A percentile compares a stretch with the other conserved stretches of the same genome.
Conservation (phyloP, 2,113 vertebrate species). For the Cynopterus brachyotis region DNA sequence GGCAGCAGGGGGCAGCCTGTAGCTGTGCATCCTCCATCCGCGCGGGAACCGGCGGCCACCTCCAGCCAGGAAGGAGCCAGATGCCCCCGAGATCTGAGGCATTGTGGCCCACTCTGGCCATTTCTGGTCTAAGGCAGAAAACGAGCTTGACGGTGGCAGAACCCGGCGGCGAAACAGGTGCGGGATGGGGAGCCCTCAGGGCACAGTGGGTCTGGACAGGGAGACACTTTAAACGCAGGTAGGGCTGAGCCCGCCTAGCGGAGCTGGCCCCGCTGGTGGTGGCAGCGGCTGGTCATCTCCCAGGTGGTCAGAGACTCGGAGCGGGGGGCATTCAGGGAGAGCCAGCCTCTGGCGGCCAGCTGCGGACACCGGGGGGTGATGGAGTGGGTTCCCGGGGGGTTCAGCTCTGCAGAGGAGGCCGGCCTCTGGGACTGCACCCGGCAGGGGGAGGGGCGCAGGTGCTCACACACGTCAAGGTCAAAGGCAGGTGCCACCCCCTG, state of each 20-base stretch:
- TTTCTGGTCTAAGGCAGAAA: background rate
- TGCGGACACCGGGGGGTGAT: background rate
- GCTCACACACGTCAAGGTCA: background rate
- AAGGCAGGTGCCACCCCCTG: background rate
- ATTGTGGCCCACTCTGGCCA: fast-evolving
- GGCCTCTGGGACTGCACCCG: background rate
- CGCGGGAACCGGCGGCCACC: background rate
- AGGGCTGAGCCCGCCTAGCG: background rate
- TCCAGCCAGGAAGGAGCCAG: too few relatives aligned
- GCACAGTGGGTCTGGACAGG: fast-evolving
- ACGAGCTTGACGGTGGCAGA: background rate
- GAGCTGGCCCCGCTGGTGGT: background rate
- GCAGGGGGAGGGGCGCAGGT: background rate
- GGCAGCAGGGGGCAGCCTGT: slow-evolving; percentile 58
- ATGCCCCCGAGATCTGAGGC: background rate
- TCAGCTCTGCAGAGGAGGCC: too few relatives aligned
- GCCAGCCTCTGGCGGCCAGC: background rate
- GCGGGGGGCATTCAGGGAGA: background rate
- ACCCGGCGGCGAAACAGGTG: background rate
- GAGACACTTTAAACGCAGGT: background rate
- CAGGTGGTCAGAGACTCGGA: background rate
- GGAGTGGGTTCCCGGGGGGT: background rate
- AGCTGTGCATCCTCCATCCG: background rate
- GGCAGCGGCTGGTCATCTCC: fast-evolving
- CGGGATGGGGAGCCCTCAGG: background rate